Evolutionary conservation across 2,888 invertebrate species (phyloP).

Genomic region (Pseudolycoriella hygida): DNA sequence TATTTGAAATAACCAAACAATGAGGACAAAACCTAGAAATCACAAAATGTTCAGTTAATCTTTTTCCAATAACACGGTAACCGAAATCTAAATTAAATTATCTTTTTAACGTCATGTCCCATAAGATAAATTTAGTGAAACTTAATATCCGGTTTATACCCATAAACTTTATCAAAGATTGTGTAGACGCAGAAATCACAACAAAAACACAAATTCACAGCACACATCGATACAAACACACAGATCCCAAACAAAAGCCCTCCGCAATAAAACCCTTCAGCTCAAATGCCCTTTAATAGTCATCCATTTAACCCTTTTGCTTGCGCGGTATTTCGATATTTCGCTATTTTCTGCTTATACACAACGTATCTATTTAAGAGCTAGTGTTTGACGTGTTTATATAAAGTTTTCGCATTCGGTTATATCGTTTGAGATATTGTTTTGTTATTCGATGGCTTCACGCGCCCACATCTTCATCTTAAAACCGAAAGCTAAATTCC

Average conservation of each 20-base stretch:
- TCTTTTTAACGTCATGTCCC: too few relatives aligned
- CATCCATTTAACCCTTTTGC: conserved; percentile 5
- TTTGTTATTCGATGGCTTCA: conserved; percentile 5
- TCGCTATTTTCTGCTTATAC: background rate
- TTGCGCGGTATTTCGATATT: background rate
- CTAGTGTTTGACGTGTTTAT: background rate
- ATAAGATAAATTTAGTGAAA: background rate
- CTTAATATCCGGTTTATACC: conserved; percentile 4
- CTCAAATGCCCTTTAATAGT: conserved; percentile 6
- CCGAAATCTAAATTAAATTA: too few relatives aligned
- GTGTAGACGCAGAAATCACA: conserved; percentile 2
- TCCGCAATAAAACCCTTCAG: conserved; percentile 5
- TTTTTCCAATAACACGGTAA: too few relatives aligned
- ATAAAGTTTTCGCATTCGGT: background rate
- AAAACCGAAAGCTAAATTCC: conserved; percentile 2
- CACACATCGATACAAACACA: too few relatives aligned
- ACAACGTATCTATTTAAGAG: background rate
- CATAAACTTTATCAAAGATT: background rate
- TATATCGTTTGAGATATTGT: conserved; percentile 1
- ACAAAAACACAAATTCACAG: background rate
- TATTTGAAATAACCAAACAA: too few relatives aligned
- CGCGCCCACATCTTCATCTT: conserved; percentile 6
- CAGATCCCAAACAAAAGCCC: conserved; percentile 2
- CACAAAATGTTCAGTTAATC: too few relatives aligned
- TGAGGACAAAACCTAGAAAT: too few relatives aligned